These are phyloP conservation scores for Echeneis naucrates DNA, from an alignment of 2,797 vertebrate genomes.

Conservation along the genomic window DNA sequence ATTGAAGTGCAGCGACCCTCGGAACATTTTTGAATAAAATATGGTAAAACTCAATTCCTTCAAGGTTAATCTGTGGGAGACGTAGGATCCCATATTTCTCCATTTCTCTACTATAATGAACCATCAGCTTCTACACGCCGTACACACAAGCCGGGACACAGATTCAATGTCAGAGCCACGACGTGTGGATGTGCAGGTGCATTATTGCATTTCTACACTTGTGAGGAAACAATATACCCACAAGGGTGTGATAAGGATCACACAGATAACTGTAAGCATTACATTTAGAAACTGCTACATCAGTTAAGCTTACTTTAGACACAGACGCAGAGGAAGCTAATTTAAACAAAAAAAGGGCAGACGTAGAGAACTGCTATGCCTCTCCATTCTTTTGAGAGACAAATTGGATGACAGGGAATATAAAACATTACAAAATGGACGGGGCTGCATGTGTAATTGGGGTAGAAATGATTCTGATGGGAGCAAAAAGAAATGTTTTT, in stretches of 20 bases:
- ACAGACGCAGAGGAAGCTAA: conserved; percentile 7
- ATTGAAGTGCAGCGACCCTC: conserved; percentile 10
- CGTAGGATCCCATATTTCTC: conserved; percentile 50
- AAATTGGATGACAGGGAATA: conserved; percentile 32
- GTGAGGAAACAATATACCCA: neutral
- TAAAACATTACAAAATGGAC: conserved; percentile 22
- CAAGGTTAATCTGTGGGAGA: conserved; percentile 61
- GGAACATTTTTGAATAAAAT: conserved; percentile 34
- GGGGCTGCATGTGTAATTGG: conserved; percentile 17
- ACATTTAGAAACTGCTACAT: conserved; percentile 18
- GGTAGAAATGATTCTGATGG: conserved; percentile 13
- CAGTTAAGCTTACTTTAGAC: conserved; percentile 28
- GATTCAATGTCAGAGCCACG: conserved; percentile 18
- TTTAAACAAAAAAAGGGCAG: neutral
- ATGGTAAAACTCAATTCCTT: conserved; percentile 23
- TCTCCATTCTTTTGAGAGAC: neutral
- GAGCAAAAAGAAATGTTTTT: conserved; percentile 34
- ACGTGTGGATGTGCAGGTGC: conserved; percentile 7
- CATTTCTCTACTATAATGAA: conserved; percentile 59
- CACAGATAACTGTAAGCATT: conserved; percentile 4
- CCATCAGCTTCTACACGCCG: conserved; percentile 53
- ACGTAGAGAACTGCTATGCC: neutral
- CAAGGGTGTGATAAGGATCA: conserved; percentile 3
- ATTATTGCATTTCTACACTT: neutral
- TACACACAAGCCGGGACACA: conserved; percentile 26